These are phyloP conservation scores for Erynnis tages DNA, from an alignment of 2,888 invertebrate species.

Conservation along the genomic window DNA sequence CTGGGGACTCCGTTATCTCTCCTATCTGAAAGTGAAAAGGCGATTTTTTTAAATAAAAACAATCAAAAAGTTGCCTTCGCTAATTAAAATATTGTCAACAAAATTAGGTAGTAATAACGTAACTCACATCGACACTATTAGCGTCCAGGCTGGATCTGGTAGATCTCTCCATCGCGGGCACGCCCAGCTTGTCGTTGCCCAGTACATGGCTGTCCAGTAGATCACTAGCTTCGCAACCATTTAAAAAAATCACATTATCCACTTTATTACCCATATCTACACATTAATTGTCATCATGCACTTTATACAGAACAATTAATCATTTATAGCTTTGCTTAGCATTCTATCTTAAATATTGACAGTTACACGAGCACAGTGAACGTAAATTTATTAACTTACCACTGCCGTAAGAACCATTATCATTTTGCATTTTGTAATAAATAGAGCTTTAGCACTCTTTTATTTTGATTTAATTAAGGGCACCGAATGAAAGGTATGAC, in stretches of 20 bases:
- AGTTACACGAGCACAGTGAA: conserved; percentile 45
- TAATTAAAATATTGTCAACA: too few relatives aligned
- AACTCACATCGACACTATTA: conserved; percentile 77
- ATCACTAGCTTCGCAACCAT: conserved; percentile 73
- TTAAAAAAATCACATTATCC: conserved; percentile 65
- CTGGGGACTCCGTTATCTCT: conserved; percentile 85
- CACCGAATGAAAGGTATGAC: conserved; percentile 14
- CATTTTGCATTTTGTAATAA: conserved; percentile 55
- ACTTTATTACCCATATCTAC: conserved; percentile 72
- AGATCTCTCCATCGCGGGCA: conserved; percentile 68
- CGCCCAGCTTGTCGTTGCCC: conserved; percentile 64
- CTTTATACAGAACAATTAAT: conserved; percentile 64
- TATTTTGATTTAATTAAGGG: too few relatives aligned
- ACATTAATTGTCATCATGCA: conserved; percentile 55
- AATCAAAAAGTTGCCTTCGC: too few relatives aligned
- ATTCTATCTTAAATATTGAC: conserved; percentile 38
- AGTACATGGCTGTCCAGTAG: conserved; percentile 77
- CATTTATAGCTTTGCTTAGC: conserved; percentile 36
- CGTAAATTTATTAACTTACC: conserved; percentile 55
- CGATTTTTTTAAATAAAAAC: too few relatives aligned
- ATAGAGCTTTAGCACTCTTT: neutral
- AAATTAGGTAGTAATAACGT: neutral
- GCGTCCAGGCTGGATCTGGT: conserved; percentile 69
- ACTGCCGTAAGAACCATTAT: conserved; percentile 70
- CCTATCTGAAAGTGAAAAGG: conserved; percentile 79